A percentile compares a stretch with the other conserved stretches of the same genome.
phyloP scores from a whole-genome alignment of 1,140 invertebrate species.

The Zaprionus davidi region DNA sequence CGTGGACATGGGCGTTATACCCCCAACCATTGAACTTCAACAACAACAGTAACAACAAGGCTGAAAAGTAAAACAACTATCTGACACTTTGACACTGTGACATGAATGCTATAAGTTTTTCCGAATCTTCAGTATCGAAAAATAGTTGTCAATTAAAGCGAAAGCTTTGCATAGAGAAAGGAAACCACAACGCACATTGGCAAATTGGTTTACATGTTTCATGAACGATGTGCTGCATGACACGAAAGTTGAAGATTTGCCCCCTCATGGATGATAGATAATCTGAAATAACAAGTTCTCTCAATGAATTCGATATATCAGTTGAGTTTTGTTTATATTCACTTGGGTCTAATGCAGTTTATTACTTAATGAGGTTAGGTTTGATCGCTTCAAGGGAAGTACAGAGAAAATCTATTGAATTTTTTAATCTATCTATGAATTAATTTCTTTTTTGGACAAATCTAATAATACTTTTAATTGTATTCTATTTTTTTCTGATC shows the following conservation, averaged over 20 bases:
- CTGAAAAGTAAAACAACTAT: constrained; percentile 17
- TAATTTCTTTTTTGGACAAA: no score
- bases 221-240: constrained; percentile 20
- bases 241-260: constrained; percentile 19
- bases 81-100: constrained; percentile 71
- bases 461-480: neutral
- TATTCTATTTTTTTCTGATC: no score
- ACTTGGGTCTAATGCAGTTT: neutral
- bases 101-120: constrained; percentile 49
- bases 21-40: constrained; percentile 15
- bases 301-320: neutral
- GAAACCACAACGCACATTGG: constrained; percentile 2
- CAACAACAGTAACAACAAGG: neutral
- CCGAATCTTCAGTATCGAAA: constrained; percentile 13
- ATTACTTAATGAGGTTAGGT: neutral
- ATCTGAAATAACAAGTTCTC: neutral
- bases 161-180: constrained; percentile 38
- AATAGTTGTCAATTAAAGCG: constrained; percentile 56
- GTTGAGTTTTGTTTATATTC: neutral
- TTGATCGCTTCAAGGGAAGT: no score
- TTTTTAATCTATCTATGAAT: no score
- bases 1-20: neutral
- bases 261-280: constrained; percentile 8
- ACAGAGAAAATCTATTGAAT: no score
- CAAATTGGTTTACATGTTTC: neutral